Evolutionary conservation across 1,140 invertebrate genomes (phyloP).

Genomic region (Cherax quadricarinatus): DNA sequence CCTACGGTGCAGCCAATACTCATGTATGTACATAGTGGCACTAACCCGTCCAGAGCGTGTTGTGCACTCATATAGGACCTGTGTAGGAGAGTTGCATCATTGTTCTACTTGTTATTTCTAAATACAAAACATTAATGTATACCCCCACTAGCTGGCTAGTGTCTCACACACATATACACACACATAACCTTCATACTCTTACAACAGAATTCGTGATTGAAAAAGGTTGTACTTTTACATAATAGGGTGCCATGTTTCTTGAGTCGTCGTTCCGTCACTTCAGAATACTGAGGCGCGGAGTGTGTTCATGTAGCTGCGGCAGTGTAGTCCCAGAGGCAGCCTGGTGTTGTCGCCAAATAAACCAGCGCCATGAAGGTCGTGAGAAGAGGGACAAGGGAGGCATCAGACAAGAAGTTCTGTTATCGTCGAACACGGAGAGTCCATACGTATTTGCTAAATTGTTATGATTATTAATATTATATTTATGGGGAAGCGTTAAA

Average conservation of each 20-base stretch:
- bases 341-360: constrained; percentile 32
- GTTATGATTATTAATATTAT: too few relatives aligned
- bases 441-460: too few relatives aligned
- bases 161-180: constrained; percentile 36
- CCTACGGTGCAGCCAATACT: constrained; percentile 68
- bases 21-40: constrained; percentile 62
- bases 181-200: neutral
- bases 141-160: constrained; percentile 67
- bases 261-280: neutral
- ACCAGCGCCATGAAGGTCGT: neutral
- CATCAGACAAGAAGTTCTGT: neutral
- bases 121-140: neutral
- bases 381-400: neutral
- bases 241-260: constrained; percentile 42
- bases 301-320: neutral
- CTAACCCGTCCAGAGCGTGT: constrained; percentile 50
- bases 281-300: neutral
- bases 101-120: constrained; percentile 47
- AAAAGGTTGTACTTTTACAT: constrained; percentile 38
- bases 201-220: neutral
- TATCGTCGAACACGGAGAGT: too few relatives aligned
- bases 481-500: too few relatives aligned
- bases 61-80: constrained; percentile 33
- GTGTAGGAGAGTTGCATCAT: constrained; percentile 39
- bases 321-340: constrained; percentile 22